Evolutionary conservation across 2,797 vertebrate species (phyloP).

Genomic region (Neosilurus hyrtlii): DNA sequence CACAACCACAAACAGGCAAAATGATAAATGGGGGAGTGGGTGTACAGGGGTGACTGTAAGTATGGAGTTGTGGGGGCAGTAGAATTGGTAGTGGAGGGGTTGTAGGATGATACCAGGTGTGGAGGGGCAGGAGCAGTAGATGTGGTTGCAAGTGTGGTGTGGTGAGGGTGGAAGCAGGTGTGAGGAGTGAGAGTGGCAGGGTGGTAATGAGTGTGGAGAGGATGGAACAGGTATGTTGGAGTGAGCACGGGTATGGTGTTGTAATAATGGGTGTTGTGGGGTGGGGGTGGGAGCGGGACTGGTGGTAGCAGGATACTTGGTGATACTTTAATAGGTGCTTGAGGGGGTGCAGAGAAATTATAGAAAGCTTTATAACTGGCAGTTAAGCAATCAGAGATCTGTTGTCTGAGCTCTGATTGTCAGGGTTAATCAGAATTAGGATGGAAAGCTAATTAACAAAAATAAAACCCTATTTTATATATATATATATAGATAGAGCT

Average conservation of each 20-base stretch:
- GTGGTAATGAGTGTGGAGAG: not conserved
- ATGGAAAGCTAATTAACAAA: conserved; percentile 39
- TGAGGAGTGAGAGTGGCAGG: not conserved
- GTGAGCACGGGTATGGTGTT: no score
- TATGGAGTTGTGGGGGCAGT: no score
- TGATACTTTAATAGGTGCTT: not conserved
- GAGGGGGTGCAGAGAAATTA: not conserved
- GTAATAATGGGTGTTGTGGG: not conserved
- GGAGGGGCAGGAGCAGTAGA: not conserved
- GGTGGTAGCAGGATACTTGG: not conserved
- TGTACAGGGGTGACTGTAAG: no score
- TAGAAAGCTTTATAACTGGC: not conserved
- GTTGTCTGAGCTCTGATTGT: no score
- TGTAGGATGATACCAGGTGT: not conserved
- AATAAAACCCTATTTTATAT: no score
- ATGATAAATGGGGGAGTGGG: not conserved
- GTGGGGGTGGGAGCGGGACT: not conserved
- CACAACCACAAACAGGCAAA: not conserved
- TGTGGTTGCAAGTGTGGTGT: no score
- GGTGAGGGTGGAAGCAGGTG: not conserved
- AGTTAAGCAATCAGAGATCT: not conserved
- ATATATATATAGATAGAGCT: no score
- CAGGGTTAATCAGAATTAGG: conserved; percentile 23
- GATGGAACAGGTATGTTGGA: not conserved
- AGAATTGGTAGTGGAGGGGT: not conserved